Conservation (phyloP, 2,113 vertebrate genomes). For the Hoplias malabaricus region DNA sequence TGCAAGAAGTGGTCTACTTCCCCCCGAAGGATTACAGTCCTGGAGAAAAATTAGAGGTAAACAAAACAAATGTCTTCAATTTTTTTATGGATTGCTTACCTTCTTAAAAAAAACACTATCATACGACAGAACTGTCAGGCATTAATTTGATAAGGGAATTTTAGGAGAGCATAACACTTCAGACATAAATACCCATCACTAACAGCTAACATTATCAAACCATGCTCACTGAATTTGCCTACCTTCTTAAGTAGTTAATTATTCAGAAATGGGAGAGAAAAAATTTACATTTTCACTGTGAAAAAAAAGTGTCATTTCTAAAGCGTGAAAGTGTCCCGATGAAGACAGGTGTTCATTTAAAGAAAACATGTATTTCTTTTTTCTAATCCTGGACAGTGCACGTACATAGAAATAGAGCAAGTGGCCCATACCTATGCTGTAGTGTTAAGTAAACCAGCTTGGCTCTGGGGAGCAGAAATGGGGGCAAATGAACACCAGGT, state of each 20-base stretch:
- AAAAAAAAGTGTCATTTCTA: too few species aligned
- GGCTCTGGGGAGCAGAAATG: conserved; percentile 99
- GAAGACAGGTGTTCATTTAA: conserved; percentile 1
- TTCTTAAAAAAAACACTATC: too few species aligned
- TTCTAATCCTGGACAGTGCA: conserved; percentile 77
- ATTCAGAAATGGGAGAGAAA: too few species aligned
- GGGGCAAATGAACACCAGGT: conserved; percentile 94
- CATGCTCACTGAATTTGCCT: too few species aligned
- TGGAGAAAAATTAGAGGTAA: conserved; percentile 80
- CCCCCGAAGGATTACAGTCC: conserved; percentile 69
- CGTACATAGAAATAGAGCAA: conserved; percentile 87
- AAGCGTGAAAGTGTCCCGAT: conserved; percentile 2
- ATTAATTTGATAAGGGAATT: too few species aligned
- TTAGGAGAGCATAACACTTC: too few species aligned
- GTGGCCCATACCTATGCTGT: conserved; percentile 80
- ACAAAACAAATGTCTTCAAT: neutral
- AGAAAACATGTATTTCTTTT: conserved; percentile 9
- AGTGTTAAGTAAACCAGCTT: conserved; percentile 90
- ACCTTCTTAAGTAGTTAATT: too few species aligned
- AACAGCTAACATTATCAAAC: too few species aligned
- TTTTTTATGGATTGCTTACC: too few species aligned
- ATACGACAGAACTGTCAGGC: too few species aligned
- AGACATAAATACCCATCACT: too few species aligned
- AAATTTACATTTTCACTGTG: too few species aligned
- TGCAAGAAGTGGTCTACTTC: conserved; percentile 88